These are phyloP conservation scores for Eupithecia subfuscata DNA, from an alignment of 2,888 invertebrate genomes.

Conservation along the genomic window DNA sequence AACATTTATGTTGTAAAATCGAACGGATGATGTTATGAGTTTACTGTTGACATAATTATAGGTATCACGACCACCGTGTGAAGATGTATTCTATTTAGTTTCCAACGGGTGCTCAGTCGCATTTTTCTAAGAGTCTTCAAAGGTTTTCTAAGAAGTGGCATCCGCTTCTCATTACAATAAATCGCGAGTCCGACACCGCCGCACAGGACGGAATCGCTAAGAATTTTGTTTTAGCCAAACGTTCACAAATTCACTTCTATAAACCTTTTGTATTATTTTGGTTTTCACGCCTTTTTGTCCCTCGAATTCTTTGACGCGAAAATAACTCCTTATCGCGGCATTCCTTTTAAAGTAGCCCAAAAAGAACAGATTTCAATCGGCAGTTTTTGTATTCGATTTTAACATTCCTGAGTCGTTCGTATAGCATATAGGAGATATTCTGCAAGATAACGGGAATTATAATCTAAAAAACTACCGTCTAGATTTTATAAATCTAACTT, in stretches of 20 bases:
- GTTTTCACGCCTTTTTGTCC: conserved; percentile 84
- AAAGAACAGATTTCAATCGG: conserved; percentile 69
- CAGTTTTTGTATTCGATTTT: conserved; percentile 73
- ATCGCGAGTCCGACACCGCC: conserved; percentile 77
- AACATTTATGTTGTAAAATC: not conserved
- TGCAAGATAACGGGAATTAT: not conserved
- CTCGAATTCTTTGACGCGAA: conserved; percentile 80
- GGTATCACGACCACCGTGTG: conserved; percentile 45
- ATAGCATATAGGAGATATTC: conserved; percentile 41
- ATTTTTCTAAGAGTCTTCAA: conserved; percentile 75
- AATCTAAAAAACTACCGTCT: not conserved
- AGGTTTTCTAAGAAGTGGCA: conserved; percentile 78
- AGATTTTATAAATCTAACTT: not conserved
- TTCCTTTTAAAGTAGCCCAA: conserved; percentile 79
- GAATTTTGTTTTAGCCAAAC: conserved; percentile 83
- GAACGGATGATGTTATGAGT: conserved; percentile 18
- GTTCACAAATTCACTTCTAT: conserved; percentile 83
- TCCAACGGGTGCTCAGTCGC: conserved; percentile 49
- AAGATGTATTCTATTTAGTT: conserved; percentile 53
- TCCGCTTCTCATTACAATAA: conserved; percentile 80
- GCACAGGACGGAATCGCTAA: conserved; percentile 83
- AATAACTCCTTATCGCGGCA: conserved; percentile 83
- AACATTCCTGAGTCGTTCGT: conserved; percentile 63
- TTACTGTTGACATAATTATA: conserved; percentile 28
- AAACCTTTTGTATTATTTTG: conserved; percentile 81